phyloP scores from a whole-genome alignment of 2,888 invertebrate species.

The Tholera decimalis region DNA sequence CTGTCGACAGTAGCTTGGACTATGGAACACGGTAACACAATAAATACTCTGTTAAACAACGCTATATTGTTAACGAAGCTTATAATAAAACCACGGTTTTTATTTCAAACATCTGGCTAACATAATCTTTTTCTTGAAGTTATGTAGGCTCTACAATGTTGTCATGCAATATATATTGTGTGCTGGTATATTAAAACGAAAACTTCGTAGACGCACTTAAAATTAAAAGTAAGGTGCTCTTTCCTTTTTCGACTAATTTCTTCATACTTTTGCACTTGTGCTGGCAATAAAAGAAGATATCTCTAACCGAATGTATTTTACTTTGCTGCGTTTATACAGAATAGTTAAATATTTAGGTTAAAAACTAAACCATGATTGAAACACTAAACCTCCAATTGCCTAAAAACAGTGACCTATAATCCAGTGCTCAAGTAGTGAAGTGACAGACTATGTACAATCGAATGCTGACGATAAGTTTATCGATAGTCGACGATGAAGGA shows the following conservation, averaged over 20 bases:
- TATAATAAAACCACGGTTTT: slow-evolving; percentile 45
- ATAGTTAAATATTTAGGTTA: slow-evolving; percentile 15
- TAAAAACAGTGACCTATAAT: slow-evolving; percentile 59
- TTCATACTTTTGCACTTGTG: neutral
- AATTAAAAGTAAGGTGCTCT: neutral
- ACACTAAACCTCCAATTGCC: slow-evolving; percentile 25
- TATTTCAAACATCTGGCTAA: slow-evolving; percentile 51
- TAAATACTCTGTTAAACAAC: slow-evolving; percentile 41
- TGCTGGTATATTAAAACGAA: slow-evolving; percentile 5
- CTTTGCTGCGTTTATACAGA: slow-evolving; percentile 31
- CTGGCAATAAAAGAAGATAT: neutral
- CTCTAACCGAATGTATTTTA: slow-evolving; percentile 10
- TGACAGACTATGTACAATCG: slow-evolving; percentile 76
- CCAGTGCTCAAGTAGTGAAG: slow-evolving; percentile 78
- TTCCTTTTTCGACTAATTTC: neutral
- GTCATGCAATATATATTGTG: slow-evolving; percentile 21
- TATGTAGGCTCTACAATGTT: slow-evolving; percentile 7
- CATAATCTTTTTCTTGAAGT: slow-evolving; percentile 21
- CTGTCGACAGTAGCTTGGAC: slow-evolving; percentile 73
- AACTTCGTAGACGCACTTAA: neutral
- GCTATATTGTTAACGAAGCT: slow-evolving; percentile 23
- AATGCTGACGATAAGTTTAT: slow-evolving; percentile 67
- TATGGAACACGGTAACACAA: slow-evolving; percentile 64
- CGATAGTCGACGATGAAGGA: slow-evolving; percentile 67
- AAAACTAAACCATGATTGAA: slow-evolving; percentile 34